These are phyloP conservation scores for Melangyna quadrimaculata DNA, from an alignment of 2,888 invertebrate species.

Conservation along the genomic window DNA sequence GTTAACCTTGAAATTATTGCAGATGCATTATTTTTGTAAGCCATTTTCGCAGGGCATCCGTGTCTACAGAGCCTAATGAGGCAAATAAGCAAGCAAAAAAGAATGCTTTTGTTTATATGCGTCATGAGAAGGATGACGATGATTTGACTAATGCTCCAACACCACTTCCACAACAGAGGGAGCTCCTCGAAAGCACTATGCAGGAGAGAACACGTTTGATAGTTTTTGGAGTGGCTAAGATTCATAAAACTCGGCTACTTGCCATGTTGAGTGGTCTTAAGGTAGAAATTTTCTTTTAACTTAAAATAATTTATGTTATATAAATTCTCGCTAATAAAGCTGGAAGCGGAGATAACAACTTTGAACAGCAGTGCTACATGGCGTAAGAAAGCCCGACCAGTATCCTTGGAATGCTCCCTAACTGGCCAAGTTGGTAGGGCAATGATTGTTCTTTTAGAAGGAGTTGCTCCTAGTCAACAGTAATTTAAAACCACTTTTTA, in stretches of 20 bases:
- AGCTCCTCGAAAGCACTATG: conserved; percentile 78
- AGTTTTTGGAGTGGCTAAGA: conserved; percentile 93
- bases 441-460: conserved; percentile 95
- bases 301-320: neutral
- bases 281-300: conserved; percentile 63
- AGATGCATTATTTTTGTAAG: conserved; percentile 67
- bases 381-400: conserved; percentile 90
- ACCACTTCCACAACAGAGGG: conserved; percentile 78
- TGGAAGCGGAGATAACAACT: conserved; percentile 96
- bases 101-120: conserved; percentile 83
- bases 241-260: conserved; percentile 91
- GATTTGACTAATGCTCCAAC: conserved; percentile 80
- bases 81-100: conserved; percentile 85
- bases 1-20: conserved; percentile 72
- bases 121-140: conserved; percentile 81
- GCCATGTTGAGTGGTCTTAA: conserved; percentile 96
- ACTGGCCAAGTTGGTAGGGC: conserved; percentile 95
- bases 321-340: conserved; percentile 65
- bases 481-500: conserved; percentile 79
- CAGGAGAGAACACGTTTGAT: conserved; percentile 88
- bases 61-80: conserved; percentile 87
- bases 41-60: conserved; percentile 83
- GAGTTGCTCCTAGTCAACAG: conserved; percentile 94
- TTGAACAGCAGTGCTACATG: conserved; percentile 95
- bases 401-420: conserved; percentile 88